phyloP scores from a whole-genome alignment of 2,797 vertebrate species.

The Leontopithecus rosalia region DNA sequence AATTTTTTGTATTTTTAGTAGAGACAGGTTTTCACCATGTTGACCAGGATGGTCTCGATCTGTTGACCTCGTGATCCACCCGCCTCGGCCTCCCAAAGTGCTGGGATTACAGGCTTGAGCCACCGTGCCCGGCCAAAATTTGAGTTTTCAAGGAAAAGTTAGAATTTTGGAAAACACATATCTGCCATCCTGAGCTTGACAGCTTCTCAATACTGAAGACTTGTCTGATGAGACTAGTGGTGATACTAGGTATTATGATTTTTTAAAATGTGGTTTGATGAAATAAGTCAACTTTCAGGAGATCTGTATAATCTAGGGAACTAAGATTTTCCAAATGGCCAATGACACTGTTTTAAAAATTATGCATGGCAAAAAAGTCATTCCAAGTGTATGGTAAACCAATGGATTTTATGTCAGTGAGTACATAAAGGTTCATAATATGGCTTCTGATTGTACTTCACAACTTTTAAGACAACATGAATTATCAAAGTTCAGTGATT shows the following conservation, averaged over 20 bases:
- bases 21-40: too few relatives aligned
- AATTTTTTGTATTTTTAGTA: too few relatives aligned
- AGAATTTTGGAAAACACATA: neutral
- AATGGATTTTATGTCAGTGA: neutral
- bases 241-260: neutral
- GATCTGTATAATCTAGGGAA: neutral
- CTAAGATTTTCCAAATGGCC: neutral
- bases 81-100: too few relatives aligned
- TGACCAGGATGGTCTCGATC: too few relatives aligned
- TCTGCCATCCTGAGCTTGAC: neutral
- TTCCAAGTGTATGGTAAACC: neutral
- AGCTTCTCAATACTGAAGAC: neutral
- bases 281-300: neutral
- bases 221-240: neutral
- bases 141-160: conserved; percentile 7
- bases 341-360: neutral
- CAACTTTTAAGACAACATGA: neutral
- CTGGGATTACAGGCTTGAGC: too few relatives aligned
- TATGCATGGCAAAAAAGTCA: neutral
- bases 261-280: neutral
- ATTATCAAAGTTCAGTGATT: neutral
- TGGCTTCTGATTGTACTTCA: neutral
- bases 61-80: too few relatives aligned
- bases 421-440: neutral
- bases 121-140: too few relatives aligned